Conservation (phyloP, 1,140 invertebrate genomes). For the Maniola jurtina region DNA sequence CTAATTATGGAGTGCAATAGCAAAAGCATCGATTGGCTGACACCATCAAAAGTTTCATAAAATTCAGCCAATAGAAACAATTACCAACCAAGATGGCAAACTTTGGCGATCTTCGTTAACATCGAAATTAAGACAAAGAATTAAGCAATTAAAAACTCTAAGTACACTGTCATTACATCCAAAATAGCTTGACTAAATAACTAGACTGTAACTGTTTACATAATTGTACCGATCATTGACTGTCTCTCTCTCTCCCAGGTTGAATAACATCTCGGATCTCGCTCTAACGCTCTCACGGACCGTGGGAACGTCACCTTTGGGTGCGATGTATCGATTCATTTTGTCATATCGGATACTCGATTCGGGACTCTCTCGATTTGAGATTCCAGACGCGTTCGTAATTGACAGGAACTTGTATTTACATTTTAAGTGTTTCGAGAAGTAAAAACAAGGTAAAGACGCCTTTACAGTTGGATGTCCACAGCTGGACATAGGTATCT, state of each 20-base stretch:
- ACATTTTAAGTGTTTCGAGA: neutral
- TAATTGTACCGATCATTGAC: slow-evolving; percentile 35
- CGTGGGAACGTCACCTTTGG: slow-evolving; percentile 68
- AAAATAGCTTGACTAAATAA: slow-evolving; percentile 2
- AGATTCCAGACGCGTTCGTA: slow-evolving; percentile 19
- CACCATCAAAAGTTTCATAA: too few relatives aligned
- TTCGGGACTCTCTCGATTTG: slow-evolving; percentile 35
- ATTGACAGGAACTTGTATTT: slow-evolving; percentile 18
- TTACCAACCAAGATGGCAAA: too few relatives aligned
- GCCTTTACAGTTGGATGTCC: too few relatives aligned
- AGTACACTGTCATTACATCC: neutral
- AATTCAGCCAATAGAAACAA: too few relatives aligned
- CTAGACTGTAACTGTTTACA: slow-evolving; percentile 38
- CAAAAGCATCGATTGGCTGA: too few relatives aligned
- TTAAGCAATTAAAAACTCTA: slow-evolving; percentile 11
- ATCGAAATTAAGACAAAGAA: neutral
- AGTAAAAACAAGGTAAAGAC: neutral
- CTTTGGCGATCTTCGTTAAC: too few relatives aligned
- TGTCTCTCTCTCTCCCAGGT: slow-evolving; percentile 31
- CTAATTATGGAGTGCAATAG: too few relatives aligned
- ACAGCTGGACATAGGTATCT: too few relatives aligned
- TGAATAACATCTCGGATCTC: slow-evolving; percentile 23
- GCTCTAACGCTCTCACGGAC: slow-evolving; percentile 51
- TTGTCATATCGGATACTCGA: slow-evolving; percentile 36
- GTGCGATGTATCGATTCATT: slow-evolving; percentile 56